Evolutionary conservation across 1,140 invertebrate species (phyloP), one percentile per base, ranked within the genome.

Genomic region (Atta colombica): DNA sequence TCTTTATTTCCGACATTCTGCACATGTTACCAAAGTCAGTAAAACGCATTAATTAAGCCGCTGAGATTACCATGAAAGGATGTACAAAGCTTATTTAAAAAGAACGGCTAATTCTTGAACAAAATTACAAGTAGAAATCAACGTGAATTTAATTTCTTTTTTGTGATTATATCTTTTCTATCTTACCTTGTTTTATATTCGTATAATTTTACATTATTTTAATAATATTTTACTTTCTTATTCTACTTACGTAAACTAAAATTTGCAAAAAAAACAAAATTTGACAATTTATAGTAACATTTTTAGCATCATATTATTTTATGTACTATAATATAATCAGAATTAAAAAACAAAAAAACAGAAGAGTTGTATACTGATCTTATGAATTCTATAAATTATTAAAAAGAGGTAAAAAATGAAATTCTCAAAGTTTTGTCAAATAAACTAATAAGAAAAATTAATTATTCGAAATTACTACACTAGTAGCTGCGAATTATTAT

Each of bases 1-100:
- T 80, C 63, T 55, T 68, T 35, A 55, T 69, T 68, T 68, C 28
- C 49, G 28, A 80, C 77, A 77, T 63, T 45, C 25, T 25, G 75
- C 58, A 45, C 25, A 31, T 49, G 25, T 63, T 65, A 31, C 31
- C 45, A 10, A 65, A 31, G 60, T 63, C 39, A 2, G 16, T 61
- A 18, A 63, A 77, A 45, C 7, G 55, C 39, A 39, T 78, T 78
- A 65, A 78, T 78, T 78, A 63, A 63, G 2, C 39, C 25, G 25
- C 49, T 60, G 14, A 35, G 31, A 10, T 75, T 10, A 51, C 12
- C 35, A n/a, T 39, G 31, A 60, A 75, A 25, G 58, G 28, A 45
- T 10, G 21, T 25, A 61, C 3, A 28, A 25, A 31, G 14, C 55
- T 25, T 18, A 77, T 77, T 77, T 75, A 16, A 75, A 58, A 75